These are phyloP conservation scores for Enteromius viviparus DNA, from an alignment of 2,797 vertebrate genomes.

Conservation along the genomic window DNA sequence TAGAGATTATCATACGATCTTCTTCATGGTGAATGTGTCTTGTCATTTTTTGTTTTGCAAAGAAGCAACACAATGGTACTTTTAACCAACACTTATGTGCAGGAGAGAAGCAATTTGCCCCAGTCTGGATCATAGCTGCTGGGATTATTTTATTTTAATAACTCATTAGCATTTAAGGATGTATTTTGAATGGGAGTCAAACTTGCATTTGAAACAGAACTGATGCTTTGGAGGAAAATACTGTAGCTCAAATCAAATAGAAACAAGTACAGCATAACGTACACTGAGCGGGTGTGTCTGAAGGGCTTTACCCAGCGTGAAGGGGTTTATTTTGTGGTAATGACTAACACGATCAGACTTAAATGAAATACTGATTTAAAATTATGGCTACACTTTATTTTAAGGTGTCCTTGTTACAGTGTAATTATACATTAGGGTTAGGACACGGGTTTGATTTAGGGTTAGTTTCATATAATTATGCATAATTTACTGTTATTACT, in stretches of 20 bases:
- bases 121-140: neutral
- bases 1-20: neutral
- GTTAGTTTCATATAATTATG: neutral
- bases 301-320: neutral
- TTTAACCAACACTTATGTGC: slow-evolving; percentile 4
- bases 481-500: neutral
- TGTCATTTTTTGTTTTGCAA: neutral
- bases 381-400: neutral
- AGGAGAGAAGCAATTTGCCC: neutral
- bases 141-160: slow-evolving; percentile 20
- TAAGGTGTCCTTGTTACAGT: neutral
- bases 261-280: neutral
- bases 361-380: neutral
- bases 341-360: neutral
- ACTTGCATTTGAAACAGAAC: neutral
- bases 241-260: neutral
- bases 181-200: slow-evolving; percentile 9
- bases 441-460: neutral
- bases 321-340: slow-evolving; percentile 4
- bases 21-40: neutral
- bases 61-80: neutral
- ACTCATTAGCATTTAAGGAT: neutral
- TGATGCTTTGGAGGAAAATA: neutral
- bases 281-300: neutral
- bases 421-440: neutral